Percentiles rank a stretch among this genome's conserved stretches.
Evolutionary conservation across 2,888 invertebrate genomes (phyloP).

Genomic region (Pinctada fucata): DNA sequence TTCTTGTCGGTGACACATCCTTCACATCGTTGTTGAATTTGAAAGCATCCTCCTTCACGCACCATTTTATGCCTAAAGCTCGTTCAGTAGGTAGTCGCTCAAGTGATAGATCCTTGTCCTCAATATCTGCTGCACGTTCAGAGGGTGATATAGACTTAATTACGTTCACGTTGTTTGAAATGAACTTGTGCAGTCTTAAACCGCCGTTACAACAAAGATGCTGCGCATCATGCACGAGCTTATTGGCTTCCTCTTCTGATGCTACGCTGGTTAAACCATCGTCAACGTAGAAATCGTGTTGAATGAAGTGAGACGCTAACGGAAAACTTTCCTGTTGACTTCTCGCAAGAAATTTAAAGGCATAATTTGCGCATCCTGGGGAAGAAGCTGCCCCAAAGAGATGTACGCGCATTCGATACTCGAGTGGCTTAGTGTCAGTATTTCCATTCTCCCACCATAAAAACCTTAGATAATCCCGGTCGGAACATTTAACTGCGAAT

Average conservation of each 20-base stretch:
- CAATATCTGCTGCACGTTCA: constrained; percentile 40
- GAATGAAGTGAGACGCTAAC: constrained; percentile 37
- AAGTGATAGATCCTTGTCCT: constrained; percentile 19
- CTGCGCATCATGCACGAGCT: constrained; percentile 31
- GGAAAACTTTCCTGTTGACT: constrained; percentile 17
- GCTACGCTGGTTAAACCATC: constrained; percentile 44
- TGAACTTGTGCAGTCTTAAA: constrained; percentile 50
- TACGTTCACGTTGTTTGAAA: constrained; percentile 49
- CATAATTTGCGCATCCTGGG: constrained; percentile 47
- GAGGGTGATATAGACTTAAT: constrained; percentile 33
- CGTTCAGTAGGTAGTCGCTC: constrained; percentile 33
- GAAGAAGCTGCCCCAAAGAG: constrained; percentile 48
- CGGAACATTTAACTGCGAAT: constrained; percentile 45
- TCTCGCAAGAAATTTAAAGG: constrained; percentile 38
- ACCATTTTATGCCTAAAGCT: constrained; percentile 18
- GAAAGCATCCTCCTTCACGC: constrained; percentile 6
- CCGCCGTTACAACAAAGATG: constrained; percentile 44
- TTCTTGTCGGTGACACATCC: constrained; percentile 12
- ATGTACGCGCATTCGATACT: constrained; percentile 46
- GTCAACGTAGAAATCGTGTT: constrained; percentile 42
- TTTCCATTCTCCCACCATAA: constrained; percentile 49
- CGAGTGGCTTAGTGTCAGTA: constrained; percentile 2
- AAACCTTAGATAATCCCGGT: constrained; percentile 45
- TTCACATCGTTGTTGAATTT: constrained; percentile 1
- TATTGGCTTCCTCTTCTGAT: constrained; percentile 42